A percentile compares a stretch with the other conserved stretches of the same genome.
Evolutionary conservation across 2,888 invertebrate genomes (phyloP).

Genomic region (Sarcophaga caerulescens): DNA sequence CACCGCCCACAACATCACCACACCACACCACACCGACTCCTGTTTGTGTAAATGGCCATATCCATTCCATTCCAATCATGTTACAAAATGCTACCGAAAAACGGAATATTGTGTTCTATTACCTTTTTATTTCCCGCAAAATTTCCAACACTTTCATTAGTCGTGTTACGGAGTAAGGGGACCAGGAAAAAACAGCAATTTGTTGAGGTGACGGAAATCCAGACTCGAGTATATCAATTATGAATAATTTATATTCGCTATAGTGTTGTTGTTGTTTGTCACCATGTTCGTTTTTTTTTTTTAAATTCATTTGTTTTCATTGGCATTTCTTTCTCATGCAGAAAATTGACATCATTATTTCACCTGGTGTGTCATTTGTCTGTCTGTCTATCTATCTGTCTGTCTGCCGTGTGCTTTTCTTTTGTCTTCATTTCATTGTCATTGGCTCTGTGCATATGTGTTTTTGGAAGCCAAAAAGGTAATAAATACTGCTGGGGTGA

Average conservation of each 20-base stretch:
- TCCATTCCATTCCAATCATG: neutral
- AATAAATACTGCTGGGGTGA: neutral
- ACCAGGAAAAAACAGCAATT: slow-evolving; percentile 25
- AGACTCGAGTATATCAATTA: slow-evolving; percentile 46
- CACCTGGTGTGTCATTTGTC: neutral
- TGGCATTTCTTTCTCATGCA: neutral
- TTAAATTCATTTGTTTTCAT: neutral
- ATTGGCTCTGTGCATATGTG: neutral
- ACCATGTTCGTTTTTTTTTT: neutral
- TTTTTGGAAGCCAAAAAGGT: neutral
- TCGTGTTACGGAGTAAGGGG: neutral
- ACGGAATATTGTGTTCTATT: neutral
- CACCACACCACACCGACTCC: neutral
- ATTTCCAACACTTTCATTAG: neutral
- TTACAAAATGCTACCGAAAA: neutral
- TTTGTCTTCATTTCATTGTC: neutral
- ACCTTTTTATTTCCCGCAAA: neutral
- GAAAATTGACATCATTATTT: slow-evolving; percentile 1
- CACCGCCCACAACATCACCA: neutral
- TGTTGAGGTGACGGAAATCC: slow-evolving; percentile 49
- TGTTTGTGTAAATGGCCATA: neutral
- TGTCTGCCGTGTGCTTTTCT: neutral
- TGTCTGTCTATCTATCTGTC: too few species aligned
- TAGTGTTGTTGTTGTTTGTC: neutral
- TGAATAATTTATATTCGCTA: slow-evolving; percentile 27